phyloP scores from a whole-genome alignment of 1,140 invertebrate genomes.

The Pantala flavescens region DNA sequence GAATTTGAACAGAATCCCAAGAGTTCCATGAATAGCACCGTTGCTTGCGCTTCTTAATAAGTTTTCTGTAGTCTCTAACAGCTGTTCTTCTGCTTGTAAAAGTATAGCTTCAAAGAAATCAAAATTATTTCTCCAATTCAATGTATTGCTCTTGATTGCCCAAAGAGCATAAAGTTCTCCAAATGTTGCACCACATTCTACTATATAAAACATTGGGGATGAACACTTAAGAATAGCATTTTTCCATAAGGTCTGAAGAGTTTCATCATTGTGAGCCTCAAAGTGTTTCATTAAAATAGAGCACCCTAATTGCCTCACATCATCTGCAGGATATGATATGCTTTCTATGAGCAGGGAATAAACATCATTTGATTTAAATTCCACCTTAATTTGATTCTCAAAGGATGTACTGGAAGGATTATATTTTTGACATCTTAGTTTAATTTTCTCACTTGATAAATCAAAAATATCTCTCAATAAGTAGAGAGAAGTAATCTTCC shows the following conservation, averaged over 20 bases:
- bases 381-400: constrained; percentile 21
- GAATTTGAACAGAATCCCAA: constrained; percentile 29
- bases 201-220: constrained; percentile 42
- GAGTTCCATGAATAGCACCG: constrained; percentile 33
- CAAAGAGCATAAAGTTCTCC: constrained; percentile 31
- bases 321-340: constrained; percentile 34
- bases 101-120: constrained; percentile 12
- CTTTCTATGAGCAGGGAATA: constrained; percentile 31
- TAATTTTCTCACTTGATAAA: not conserved
- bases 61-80: constrained; percentile 31
- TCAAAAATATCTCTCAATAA: constrained; percentile 25
- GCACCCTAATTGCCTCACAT: constrained; percentile 37
- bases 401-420: not conserved
- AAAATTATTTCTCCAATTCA: not conserved
- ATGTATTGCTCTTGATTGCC: not conserved
- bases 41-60: constrained; percentile 33
- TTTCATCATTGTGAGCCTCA: constrained; percentile 23
- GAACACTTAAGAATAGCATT: constrained; percentile 35
- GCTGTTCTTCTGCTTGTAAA: constrained; percentile 27
- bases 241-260: constrained; percentile 24
- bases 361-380: constrained; percentile 30
- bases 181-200: constrained; percentile 40
- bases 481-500: constrained; percentile 37
- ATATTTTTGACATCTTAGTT: not conserved
- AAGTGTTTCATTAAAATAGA: constrained; percentile 36